A percentile compares a stretch with the other conserved stretches of the same genome.
Evolutionary conservation across 1,140 invertebrate species (phyloP).

Genomic region (Platorchestia sp.): DNA sequence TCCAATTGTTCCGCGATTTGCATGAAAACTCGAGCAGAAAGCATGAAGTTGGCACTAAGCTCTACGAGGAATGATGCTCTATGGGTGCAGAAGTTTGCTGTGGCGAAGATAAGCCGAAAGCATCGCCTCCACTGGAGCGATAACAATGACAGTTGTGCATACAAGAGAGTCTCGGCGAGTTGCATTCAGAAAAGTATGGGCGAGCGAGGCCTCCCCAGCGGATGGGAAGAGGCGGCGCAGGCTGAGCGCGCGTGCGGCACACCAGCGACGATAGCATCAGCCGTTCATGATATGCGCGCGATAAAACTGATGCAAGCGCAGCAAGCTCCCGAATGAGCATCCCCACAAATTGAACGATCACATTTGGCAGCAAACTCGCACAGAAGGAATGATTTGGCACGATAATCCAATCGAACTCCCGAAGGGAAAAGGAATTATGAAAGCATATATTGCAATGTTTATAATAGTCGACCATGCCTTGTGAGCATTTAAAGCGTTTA

Average conservation of each 20-base stretch:
- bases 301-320: background rate
- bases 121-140: background rate
- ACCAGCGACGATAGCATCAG: background rate
- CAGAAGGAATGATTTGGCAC: background rate
- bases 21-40: constrained; percentile 1
- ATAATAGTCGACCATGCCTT: background rate
- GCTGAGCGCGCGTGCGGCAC: background rate
- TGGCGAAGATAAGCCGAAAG: constrained; percentile 19
- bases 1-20: background rate
- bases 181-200: background rate
- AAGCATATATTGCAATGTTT: background rate
- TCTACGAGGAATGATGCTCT: background rate
- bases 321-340: background rate
- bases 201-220: background rate
- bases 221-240: background rate
- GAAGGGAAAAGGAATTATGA: background rate
- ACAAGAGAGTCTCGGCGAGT: background rate
- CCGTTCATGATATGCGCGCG: background rate
- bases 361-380: background rate
- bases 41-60: background rate
- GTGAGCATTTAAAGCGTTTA: background rate
- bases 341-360: constrained; percentile 16
- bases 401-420: background rate
- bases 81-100: background rate
- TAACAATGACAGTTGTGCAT: background rate